Evolutionary conservation across 2,797 vertebrate species (phyloP), one percentile per base, ranked within the genome.

Genomic region (Hemitrygon akajei): DNA sequence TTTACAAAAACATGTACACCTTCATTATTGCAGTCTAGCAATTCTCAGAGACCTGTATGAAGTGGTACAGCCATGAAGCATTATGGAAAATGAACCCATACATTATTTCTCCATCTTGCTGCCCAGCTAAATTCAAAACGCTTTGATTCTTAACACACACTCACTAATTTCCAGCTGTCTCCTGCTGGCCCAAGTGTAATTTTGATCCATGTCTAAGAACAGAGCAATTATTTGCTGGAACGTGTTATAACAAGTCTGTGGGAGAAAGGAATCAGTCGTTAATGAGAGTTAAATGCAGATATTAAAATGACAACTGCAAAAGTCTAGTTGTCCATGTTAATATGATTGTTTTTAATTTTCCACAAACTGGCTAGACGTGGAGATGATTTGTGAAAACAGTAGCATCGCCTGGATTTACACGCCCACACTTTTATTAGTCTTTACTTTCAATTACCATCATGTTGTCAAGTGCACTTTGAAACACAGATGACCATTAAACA

Each of bases 381-480:
- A 66, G 86, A 18, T 1, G 58, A 89, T 34, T 89, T 34, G 58
- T 66, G 66, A 63, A 89, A 34, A 89, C 60, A 89, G 60, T 69
- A 89, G 60, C n/a, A 25, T 10, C 0, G n/a, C 60, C 60, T 34
- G 18, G 60, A n/a, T 89, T 89, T 89, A 89, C 30, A n/a, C 6
- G 20, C 69, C n/a, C 63, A 37, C 66, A 69, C 69, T 63, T 89
- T 89, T 69, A 89, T 89, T 69, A 20, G 60, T 37, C 7, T n/a
- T 69, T 89, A 69, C 37, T 69, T 60, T 60, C 56, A 60, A 60
- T 86, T 86, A 60, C 56, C 27, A 60, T 86, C 60, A 86, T 86
- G 56, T 58, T 86, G 82, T 86, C 56, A 86, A 86, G 27, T 86
- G 56, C 56, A 86, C 58, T 86, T 86, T 30, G 30, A 58, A 86